Percentiles rank a stretch among this genome's conserved stretches.
phyloP scores from a whole-genome alignment of 1,140 invertebrate genomes.

The Zaprionus nigranus region DNA sequence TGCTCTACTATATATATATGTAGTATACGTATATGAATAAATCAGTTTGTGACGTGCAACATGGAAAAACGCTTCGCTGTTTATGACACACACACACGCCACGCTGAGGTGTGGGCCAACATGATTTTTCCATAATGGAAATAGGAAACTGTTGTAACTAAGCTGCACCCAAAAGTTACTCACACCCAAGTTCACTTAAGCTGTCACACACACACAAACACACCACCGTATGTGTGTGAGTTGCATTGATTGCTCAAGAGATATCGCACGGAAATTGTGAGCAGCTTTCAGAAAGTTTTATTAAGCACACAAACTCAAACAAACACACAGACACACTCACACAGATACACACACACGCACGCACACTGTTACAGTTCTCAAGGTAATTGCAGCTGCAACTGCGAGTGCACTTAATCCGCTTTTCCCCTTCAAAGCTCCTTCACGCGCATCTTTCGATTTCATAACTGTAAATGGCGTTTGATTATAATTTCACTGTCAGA shows the following conservation, averaged over 20 bases:
- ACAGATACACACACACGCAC: slow-evolving; percentile 1
- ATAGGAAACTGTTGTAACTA: slow-evolving; percentile 44
- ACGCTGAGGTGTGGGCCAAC: slow-evolving; percentile 22
- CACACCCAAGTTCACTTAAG: slow-evolving; percentile 5
- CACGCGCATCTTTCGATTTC: slow-evolving; percentile 16
- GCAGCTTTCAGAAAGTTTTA: slow-evolving; percentile 21
- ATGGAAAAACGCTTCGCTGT: slow-evolving; percentile 66
- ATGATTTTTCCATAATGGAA: slow-evolving; percentile 46
- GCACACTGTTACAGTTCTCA: slow-evolving; percentile 24
- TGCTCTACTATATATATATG: not conserved
- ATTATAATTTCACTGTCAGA: slow-evolving; percentile 18
- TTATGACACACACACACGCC: slow-evolving; percentile 64
- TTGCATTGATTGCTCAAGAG: slow-evolving; percentile 33
- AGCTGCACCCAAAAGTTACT: slow-evolving; percentile 35
- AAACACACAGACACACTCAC: too few species aligned
- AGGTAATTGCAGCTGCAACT: slow-evolving; percentile 40
- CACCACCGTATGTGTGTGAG: not conserved
- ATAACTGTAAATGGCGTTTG: slow-evolving; percentile 22
- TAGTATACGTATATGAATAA: slow-evolving; percentile 8
- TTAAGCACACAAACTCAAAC: slow-evolving; percentile 18
- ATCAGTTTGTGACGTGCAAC: slow-evolving; percentile 57
- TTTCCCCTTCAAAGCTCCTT: slow-evolving; percentile 1
- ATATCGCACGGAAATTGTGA: slow-evolving; percentile 33
- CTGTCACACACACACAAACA: slow-evolving; percentile 15
- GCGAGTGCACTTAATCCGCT: slow-evolving; percentile 30